A percentile compares a stretch with the other conserved stretches of the same genome.
Evolutionary conservation across 1,140 invertebrate genomes (phyloP).

Genomic region (Bombus breviceps): DNA sequence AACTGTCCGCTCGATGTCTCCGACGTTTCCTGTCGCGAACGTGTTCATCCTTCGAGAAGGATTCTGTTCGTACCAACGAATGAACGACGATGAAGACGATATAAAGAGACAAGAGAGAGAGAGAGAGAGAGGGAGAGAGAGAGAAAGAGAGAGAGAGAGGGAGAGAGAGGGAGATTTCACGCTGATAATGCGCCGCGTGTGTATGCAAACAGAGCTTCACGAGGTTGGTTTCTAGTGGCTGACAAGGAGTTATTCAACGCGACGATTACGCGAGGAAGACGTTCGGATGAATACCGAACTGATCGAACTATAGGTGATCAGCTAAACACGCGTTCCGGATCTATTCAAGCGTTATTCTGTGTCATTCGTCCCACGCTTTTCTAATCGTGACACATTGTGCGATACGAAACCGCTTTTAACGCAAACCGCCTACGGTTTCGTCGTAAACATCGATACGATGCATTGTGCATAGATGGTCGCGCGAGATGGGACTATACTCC

Average conservation of each 20-base stretch:
- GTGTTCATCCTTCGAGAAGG: slow-evolving; percentile 27
- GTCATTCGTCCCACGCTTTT: slow-evolving; percentile 57
- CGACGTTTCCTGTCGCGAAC: not conserved
- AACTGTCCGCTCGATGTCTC: not conserved
- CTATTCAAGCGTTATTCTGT: slow-evolving; percentile 47
- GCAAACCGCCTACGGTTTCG: slow-evolving; percentile 53
- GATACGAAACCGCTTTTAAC: slow-evolving; percentile 46
- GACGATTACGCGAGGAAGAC: slow-evolving; percentile 1
- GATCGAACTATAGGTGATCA: slow-evolving; percentile 55
- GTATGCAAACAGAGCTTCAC: not conserved
- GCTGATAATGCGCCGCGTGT: not conserved
- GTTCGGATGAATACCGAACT: not conserved
- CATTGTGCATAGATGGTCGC: slow-evolving; percentile 16
- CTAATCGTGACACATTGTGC: slow-evolving; percentile 64
- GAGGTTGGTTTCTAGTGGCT: not conserved
- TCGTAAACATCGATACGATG: slow-evolving; percentile 33
- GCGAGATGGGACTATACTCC: not conserved
- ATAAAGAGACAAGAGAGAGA: not conserved
- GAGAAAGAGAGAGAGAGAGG: too few species aligned
- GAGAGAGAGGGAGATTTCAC: not conserved
- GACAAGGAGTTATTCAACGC: slow-evolving; percentile 9
- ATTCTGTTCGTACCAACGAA: not conserved
- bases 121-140: not conserved
- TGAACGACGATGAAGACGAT: not conserved
- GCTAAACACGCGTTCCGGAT: slow-evolving; percentile 47